These are phyloP conservation scores for Gonatopus flavifemur DNA, from an alignment of 1,140 invertebrate species.

Conservation along the genomic window DNA sequence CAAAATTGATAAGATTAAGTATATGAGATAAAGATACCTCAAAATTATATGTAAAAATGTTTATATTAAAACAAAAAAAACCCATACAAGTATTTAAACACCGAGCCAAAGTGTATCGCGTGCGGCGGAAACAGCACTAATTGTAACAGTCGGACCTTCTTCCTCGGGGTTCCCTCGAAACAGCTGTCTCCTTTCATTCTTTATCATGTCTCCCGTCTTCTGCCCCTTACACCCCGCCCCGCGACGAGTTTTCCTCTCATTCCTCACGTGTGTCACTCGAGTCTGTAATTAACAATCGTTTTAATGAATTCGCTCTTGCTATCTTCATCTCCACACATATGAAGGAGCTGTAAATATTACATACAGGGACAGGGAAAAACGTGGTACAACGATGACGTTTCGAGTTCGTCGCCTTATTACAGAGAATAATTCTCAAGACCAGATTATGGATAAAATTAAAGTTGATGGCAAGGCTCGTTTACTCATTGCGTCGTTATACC, in stretches of 20 bases:
- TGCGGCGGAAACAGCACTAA: constrained; percentile 40
- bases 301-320: constrained; percentile 34
- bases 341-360: constrained; percentile 1
- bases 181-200: constrained; percentile 25
- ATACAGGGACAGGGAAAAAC: neutral
- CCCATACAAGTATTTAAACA: too few relatives aligned
- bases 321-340: constrained; percentile 40
- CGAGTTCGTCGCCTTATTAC: constrained; percentile 15
- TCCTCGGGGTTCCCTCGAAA: neutral
- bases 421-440: constrained; percentile 17
- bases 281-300: constrained; percentile 41
- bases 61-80: too few relatives aligned
- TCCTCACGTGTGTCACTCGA: constrained; percentile 41
- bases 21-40: too few relatives aligned
- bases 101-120: constrained; percentile 24
- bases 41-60: neutral
- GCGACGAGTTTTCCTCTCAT: too few relatives aligned
- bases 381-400: constrained; percentile 4
- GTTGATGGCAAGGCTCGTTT: neutral
- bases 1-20: too few relatives aligned
- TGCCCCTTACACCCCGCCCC: constrained; percentile 4
- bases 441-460: constrained; percentile 21
- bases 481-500: constrained; percentile 1
- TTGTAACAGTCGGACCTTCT: constrained; percentile 34
- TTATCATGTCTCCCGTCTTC: neutral